phyloP scores from a whole-genome alignment of 2,888 invertebrate genomes.

The Andrena bucephala region DNA sequence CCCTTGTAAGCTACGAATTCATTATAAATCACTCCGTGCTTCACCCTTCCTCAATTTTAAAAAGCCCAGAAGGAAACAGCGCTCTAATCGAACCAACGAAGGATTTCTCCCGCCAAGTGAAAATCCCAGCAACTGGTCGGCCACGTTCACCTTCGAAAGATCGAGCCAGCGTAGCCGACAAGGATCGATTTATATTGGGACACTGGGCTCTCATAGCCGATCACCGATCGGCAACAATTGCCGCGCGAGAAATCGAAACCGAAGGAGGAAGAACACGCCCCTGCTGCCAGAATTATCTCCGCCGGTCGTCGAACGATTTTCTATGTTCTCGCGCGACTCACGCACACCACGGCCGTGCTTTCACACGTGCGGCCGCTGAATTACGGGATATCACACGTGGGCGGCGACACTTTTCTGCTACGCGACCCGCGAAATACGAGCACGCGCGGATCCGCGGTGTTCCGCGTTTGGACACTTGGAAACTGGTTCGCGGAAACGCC shows the following conservation, averaged over 20 bases:
- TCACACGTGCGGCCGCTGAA: conserved; percentile 67
- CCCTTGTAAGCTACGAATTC: too few species aligned
- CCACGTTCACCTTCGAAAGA: conserved; percentile 3
- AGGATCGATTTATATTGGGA: conserved; percentile 10
- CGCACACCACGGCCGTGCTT: conserved; percentile 51
- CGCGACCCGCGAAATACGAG: conserved; percentile 61
- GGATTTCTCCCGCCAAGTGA: background rate
- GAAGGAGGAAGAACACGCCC: conserved; percentile 40
- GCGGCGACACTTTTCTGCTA: conserved; percentile 69
- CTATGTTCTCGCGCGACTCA: conserved; percentile 40
- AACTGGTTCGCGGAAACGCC: conserved; percentile 51
- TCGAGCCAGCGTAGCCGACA: conserved; percentile 1
- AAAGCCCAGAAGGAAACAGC: too few species aligned
- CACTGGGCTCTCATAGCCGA: conserved; percentile 12
- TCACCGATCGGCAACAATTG: conserved; percentile 29
- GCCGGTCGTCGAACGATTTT: conserved; percentile 34
- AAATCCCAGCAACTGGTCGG: background rate
- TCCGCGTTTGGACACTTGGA: conserved; percentile 48
- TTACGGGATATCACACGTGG: conserved; percentile 67
- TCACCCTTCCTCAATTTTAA: too few species aligned
- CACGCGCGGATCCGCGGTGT: conserved; percentile 17
- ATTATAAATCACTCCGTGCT: too few species aligned
- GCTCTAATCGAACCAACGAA: too few species aligned
- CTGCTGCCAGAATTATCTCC: conserved; percentile 47
- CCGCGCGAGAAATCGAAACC: conserved; percentile 51